A percentile compares a stretch with the other conserved stretches of the same genome.
phyloP scores from a whole-genome alignment of 1,140 invertebrate species.

The Drosophila sp. region DNA sequence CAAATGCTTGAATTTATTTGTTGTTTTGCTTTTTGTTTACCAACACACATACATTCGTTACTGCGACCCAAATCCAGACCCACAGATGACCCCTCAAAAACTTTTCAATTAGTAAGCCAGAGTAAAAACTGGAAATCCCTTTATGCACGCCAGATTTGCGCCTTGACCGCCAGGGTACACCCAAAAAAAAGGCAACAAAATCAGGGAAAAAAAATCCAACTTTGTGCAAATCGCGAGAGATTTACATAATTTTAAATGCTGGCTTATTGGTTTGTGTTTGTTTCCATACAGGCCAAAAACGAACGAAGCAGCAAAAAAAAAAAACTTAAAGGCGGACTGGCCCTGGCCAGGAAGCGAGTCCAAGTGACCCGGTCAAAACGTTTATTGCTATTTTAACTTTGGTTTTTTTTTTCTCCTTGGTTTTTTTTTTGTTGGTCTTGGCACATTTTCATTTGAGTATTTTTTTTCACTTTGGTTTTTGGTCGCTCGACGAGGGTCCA shows the following conservation, averaged over 20 bases:
- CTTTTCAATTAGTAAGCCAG: slow-evolving; percentile 69
- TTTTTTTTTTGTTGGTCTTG: slow-evolving; percentile 22
- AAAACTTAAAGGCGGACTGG: slow-evolving; percentile 24
- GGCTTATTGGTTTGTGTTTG: slow-evolving; percentile 75
- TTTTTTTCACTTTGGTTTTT: background rate
- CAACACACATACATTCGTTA: background rate
- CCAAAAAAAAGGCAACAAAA: slow-evolving; percentile 16
- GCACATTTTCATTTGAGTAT: slow-evolving; percentile 36
- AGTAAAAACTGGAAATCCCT: slow-evolving; percentile 45
- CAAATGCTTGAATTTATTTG: background rate
- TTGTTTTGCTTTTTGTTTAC: background rate
- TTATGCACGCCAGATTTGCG: slow-evolving; percentile 67
- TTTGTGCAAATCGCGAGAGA: slow-evolving; percentile 72
- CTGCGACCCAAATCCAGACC: background rate
- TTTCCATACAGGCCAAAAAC: slow-evolving; percentile 49
- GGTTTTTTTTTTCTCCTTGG: slow-evolving; percentile 31
- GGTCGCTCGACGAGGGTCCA: slow-evolving; percentile 32
- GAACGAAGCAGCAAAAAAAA: slow-evolving; percentile 22
- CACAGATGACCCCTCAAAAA: slow-evolving; percentile 31
- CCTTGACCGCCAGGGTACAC: slow-evolving; percentile 51
- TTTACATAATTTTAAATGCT: slow-evolving; percentile 76
- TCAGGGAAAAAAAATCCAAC: slow-evolving; percentile 45
- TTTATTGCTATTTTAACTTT: slow-evolving; percentile 57
- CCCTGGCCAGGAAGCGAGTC: slow-evolving; percentile 29
- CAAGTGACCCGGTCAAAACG: slow-evolving; percentile 60